phyloP scores from a whole-genome alignment of 1,140 invertebrate genomes.

The Armadillidium nasatum region DNA sequence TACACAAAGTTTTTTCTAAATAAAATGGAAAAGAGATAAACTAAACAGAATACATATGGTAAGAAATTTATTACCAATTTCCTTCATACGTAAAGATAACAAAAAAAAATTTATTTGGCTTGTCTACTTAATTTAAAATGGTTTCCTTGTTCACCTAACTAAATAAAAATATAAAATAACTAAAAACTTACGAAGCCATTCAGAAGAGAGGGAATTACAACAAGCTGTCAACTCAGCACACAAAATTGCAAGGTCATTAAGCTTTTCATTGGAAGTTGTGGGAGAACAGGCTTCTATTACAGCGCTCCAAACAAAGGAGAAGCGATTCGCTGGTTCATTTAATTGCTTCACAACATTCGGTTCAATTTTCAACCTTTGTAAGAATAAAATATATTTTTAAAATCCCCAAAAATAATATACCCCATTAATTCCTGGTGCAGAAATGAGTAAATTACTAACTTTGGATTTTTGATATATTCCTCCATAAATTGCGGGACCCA shows the following conservation, averaged over 20 bases:
- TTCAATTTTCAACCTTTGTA: slow-evolving; percentile 48
- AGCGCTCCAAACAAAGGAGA: slow-evolving; percentile 93
- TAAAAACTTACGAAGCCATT: slow-evolving; percentile 71
- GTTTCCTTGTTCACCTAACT: not conserved
- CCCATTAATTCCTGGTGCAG: not conserved
- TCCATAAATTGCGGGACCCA: slow-evolving; percentile 42
- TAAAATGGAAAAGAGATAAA: too few species aligned
- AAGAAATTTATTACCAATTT: too few species aligned
- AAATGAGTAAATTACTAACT: slow-evolving; percentile 24
- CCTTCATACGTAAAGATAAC: too few species aligned
- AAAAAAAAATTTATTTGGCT: too few species aligned
- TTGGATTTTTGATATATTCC: slow-evolving; percentile 55
- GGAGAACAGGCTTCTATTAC: slow-evolving; percentile 75
- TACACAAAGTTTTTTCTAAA: too few species aligned
- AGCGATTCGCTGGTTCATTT: slow-evolving; percentile 68
- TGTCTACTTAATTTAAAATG: too few species aligned
- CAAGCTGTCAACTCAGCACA: slow-evolving; percentile 94
- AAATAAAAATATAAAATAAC: not conserved
- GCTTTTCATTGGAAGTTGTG: slow-evolving; percentile 70
- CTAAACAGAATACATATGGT: too few species aligned
- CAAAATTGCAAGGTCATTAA: slow-evolving; percentile 91
- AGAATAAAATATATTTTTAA: slow-evolving; percentile 33
- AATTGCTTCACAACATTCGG: slow-evolving; percentile 64
- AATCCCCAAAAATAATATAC: not conserved
- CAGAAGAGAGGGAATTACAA: slow-evolving; percentile 80